Base-by-base conservation (phyloP, 2,888 invertebrate species). In the Melipona bicolor region DNA sequence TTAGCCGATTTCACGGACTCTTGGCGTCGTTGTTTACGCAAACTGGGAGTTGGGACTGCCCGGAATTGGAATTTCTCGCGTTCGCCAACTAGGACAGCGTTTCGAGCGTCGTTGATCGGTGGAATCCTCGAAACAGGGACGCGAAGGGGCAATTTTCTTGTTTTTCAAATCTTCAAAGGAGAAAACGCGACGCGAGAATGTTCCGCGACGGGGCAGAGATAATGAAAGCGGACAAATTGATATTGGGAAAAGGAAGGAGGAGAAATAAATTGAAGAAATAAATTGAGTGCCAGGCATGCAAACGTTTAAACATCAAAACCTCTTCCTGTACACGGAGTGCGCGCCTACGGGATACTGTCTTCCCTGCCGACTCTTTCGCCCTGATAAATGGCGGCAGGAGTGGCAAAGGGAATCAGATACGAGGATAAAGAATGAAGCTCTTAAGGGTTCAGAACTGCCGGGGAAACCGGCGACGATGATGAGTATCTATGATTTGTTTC, bases 401-500 rank as follows among this genome's bases (percentile, higher is more conserved):
- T 24, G 15, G 70, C 54, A n/a, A 19, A 36, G 74, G n/a, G 62
- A 72, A 77, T 84, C 84, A 74, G 62, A 80, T 65, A 70, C 43
- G 50, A 32, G 62, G 68, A 71, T 84, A 80, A 80, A 74, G 77
- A 85, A 84, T 85, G 85, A 77, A 62, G 59, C 69, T 74, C 61
- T 80, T 77, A 84, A 79, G 77, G 49, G 80, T 80, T 77, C 77
- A 64, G 32, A 71, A 59, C 24, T 15, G 17, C 49, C 49, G 19
- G 24, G 27, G 4, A n/a, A 74, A 83, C n/a, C 59, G 17, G 9
- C 17, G 50, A 50, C 17, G 50, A 50, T 36, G 84, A 84, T 73
- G 73, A 69, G 77, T 70, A 84, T 75, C 65, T 61, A 61, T 68
- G 77, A 84, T 84, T 85, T 85, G 69, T 84, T 74, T 59, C 65